Conservation (phyloP, 2,797 vertebrate genomes). For the Kryptopterus vitreolus region DNA sequence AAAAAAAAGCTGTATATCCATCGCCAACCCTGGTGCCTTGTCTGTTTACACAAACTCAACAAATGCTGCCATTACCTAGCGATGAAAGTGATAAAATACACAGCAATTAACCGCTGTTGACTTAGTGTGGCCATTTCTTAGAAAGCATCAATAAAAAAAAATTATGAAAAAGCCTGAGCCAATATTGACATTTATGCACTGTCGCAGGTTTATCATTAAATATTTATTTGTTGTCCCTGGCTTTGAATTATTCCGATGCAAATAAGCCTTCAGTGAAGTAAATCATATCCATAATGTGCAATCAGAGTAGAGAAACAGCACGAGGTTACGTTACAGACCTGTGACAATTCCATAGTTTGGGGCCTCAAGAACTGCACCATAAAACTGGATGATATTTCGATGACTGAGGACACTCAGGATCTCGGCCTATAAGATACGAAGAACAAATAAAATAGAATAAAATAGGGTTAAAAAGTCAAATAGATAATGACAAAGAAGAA, state of each 20-base stretch:
- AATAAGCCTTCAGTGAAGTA: slow-evolving; percentile 9
- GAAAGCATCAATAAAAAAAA: slow-evolving; percentile 21
- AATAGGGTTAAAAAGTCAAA: neutral
- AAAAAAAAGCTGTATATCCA: neutral
- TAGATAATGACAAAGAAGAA: neutral
- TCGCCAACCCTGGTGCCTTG: neutral
- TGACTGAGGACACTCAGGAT: slow-evolving; percentile 98
- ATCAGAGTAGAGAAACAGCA: slow-evolving; percentile 9
- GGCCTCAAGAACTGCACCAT: slow-evolving; percentile 89
- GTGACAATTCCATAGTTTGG: slow-evolving; percentile 98
- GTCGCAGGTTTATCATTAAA: slow-evolving; percentile 30
- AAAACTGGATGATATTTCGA: slow-evolving; percentile 98
- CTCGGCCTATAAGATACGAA: slow-evolving; percentile 79
- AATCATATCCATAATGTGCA: neutral
- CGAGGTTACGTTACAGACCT: slow-evolving; percentile 73
- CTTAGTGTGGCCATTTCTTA: slow-evolving; percentile 8
- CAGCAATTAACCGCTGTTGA: slow-evolving; percentile 28
- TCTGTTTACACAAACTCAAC: neutral
- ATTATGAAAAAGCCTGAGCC: neutral
- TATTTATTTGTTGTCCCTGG: neutral
- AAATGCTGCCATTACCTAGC: neutral
- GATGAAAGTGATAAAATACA: slow-evolving; percentile 12
- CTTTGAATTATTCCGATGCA: slow-evolving; percentile 20
- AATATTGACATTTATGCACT: slow-evolving; percentile 26
- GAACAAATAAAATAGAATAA: too few species aligned